These are phyloP conservation scores for silkworm (Bombyx mori) DNA, from an alignment of 1,140 invertebrate species.

Conservation along the genomic window DNA sequence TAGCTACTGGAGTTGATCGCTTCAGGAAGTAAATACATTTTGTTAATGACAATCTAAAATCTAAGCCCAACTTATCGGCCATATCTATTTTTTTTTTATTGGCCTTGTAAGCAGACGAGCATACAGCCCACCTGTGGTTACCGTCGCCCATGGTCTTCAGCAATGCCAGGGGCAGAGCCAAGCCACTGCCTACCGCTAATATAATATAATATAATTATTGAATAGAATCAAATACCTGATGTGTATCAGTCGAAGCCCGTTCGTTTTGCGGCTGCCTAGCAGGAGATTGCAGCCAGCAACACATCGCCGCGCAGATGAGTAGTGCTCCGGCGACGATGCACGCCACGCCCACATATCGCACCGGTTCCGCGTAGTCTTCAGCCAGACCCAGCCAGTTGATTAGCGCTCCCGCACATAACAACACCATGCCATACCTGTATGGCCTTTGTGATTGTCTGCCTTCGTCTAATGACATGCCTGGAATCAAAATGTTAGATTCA, in stretches of 20 bases:
- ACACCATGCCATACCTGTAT: conserved; percentile 82
- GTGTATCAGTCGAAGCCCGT: conserved; percentile 55
- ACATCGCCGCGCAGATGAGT: conserved; percentile 83
- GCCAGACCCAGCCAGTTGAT: conserved; percentile 84
- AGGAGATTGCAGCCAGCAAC: conserved; percentile 80
- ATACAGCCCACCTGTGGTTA: too few relatives aligned
- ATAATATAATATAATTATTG: neutral
- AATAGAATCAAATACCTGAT: conserved; percentile 42
- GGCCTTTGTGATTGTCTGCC: conserved; percentile 76
- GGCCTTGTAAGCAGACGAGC: too few relatives aligned
- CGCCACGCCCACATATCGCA: conserved; percentile 81
- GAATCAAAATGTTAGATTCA: conserved; percentile 27
- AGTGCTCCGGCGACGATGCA: conserved; percentile 81
- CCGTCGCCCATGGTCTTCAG: too few relatives aligned
- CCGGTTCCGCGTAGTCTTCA: conserved; percentile 79
- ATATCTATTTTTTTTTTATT: neutral
- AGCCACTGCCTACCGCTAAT: neutral
- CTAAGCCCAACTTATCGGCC: neutral
- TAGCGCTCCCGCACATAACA: conserved; percentile 81
- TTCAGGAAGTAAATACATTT: neutral
- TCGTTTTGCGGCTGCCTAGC: conserved; percentile 63
- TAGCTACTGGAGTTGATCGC: neutral
- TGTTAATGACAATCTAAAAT: neutral
- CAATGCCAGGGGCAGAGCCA: neutral
- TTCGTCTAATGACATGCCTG: conserved; percentile 77